A percentile compares a stretch with the other conserved stretches of the same genome.
Conservation (phyloP, 2,797 vertebrate genomes). For the Somateria mollissima region DNA sequence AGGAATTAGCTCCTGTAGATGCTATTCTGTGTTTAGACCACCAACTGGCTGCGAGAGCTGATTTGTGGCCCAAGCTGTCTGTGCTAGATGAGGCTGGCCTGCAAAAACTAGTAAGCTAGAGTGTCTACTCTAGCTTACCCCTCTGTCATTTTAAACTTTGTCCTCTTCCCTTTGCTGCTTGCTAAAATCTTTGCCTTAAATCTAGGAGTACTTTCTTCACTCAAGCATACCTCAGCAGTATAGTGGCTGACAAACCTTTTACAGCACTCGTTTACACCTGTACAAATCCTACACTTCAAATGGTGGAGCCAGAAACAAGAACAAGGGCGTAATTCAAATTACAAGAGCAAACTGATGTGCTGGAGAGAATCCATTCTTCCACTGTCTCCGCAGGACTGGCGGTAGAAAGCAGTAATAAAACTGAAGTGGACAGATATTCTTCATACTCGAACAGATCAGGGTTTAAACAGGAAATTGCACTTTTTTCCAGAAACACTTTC, state of each 20-base stretch:
- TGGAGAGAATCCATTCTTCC: conserved; percentile 28
- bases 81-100: background rate
- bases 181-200: background rate
- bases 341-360: background rate
- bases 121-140: background rate
- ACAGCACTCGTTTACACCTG: background rate
- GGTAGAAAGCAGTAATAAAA: conserved; percentile 46
- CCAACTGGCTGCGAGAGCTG: background rate
- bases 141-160: background rate
- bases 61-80: background rate
- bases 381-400: background rate
- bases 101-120: no score
- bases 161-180: background rate
- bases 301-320: background rate
- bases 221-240: background rate
- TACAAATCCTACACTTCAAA: background rate
- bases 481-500: conserved; percentile 34
- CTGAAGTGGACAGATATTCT: conserved; percentile 16
- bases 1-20: background rate
- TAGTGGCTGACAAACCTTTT: background rate
- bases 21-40: background rate
- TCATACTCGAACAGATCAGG: conserved; percentile 3
- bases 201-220: background rate
- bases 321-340: background rate
- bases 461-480: conserved; percentile 51